A percentile compares a stretch with the other conserved stretches of the same genome.
phyloP scores from a whole-genome alignment of 2,888 invertebrate species.

The Hirtodrosophila cameraria region DNA sequence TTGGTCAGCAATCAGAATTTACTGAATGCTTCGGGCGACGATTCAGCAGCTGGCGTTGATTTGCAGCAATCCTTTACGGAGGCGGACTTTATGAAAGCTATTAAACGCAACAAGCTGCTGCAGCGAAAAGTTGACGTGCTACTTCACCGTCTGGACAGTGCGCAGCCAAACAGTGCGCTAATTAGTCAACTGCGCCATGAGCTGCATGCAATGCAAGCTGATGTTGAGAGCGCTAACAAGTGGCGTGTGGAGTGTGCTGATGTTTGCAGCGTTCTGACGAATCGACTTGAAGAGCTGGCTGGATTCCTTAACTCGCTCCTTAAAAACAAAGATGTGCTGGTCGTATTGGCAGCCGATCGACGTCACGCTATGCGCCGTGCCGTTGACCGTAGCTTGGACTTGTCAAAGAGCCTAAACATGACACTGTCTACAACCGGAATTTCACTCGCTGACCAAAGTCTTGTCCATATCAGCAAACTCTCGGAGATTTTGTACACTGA shows the following conservation, averaged over 20 bases:
- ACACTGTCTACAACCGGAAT: conserved; percentile 81
- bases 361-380: conserved; percentile 85
- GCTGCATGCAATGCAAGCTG: conserved; percentile 69
- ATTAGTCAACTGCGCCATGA: conserved; percentile 73
- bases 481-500: conserved; percentile 83
- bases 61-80: conserved; percentile 81
- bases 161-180: conserved; percentile 63
- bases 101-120: conserved; percentile 81
- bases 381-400: conserved; percentile 85
- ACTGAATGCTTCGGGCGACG: conserved; percentile 48
- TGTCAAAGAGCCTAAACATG: conserved; percentile 85
- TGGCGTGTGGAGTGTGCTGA: conserved; percentile 82
- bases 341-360: conserved; percentile 85
- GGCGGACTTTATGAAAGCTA: conserved; percentile 74
- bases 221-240: conserved; percentile 79
- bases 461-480: conserved; percentile 85
- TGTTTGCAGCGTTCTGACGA: conserved; percentile 84
- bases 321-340: conserved; percentile 85
- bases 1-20: conserved; percentile 57
- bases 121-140: conserved; percentile 82
- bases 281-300: conserved; percentile 86
- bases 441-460: conserved; percentile 85
- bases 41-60: conserved; percentile 51
- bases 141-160: conserved; percentile 71
- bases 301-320: conserved; percentile 87